Percentiles rank a stretch among this genome's conserved stretches.
phyloP scores from a whole-genome alignment of 1,140 invertebrate genomes.

The Drosophila miranda region DNA sequence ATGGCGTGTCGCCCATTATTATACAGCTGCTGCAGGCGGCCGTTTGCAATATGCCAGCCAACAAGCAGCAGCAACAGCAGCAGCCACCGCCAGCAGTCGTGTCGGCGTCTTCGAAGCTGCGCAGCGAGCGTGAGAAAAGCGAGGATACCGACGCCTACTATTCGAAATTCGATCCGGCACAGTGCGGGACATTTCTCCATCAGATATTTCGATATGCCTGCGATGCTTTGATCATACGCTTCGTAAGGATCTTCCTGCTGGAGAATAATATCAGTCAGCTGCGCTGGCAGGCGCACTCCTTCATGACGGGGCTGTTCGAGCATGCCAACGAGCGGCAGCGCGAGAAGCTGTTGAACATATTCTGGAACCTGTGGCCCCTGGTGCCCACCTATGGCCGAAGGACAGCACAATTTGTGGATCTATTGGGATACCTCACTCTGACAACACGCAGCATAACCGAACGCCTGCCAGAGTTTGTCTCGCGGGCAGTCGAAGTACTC shows the following conservation, averaged over 20 bases:
- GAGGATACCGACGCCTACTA: conserved; percentile 87
- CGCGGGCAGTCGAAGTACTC: conserved; percentile 92
- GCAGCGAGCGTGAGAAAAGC: conserved; percentile 86
- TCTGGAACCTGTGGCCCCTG: conserved; percentile 96
- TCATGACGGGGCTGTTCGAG: conserved; percentile 93
- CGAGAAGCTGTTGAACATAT: conserved; percentile 89
- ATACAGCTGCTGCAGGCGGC: conserved; percentile 95
- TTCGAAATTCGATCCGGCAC: conserved; percentile 87
- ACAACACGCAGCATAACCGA: conserved; percentile 85
- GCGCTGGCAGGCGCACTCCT: conserved; percentile 96
- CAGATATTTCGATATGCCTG: conserved; percentile 89
- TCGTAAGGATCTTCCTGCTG: conserved; percentile 94
- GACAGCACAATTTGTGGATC: conserved; percentile 97
- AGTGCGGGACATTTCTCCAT: conserved; percentile 87
- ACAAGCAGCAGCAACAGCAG: conserved; percentile 56
- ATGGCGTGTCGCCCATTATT: conserved; percentile 95
- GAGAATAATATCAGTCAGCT: conserved; percentile 96
- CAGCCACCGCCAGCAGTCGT: conserved; percentile 17
- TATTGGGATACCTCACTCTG: conserved; percentile 96
- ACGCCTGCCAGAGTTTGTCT: conserved; percentile 89
- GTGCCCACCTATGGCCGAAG: conserved; percentile 95
- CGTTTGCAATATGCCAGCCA: conserved; percentile 85
- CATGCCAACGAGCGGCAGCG: conserved; percentile 91
- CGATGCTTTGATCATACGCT: conserved; percentile 87
- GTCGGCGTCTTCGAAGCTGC: conserved; percentile 70